Base-by-base conservation (phyloP, 2,888 invertebrate species). In the Tetrapedia diversipes region DNA sequence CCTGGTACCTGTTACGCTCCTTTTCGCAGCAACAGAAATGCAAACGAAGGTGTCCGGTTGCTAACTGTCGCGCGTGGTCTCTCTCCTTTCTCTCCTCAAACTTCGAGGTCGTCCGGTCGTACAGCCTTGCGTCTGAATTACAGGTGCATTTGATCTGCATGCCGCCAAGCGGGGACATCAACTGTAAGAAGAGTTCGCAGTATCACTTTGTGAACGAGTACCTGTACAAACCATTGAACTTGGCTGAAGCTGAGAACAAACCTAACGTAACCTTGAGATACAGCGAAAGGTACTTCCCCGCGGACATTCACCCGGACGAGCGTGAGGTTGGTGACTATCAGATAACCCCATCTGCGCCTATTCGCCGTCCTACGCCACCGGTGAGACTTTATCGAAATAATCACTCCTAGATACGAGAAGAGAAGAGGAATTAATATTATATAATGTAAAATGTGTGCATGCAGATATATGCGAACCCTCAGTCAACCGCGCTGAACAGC, bases 171-270 rank as follows among this genome's bases (percentile, higher is more conserved):
- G 95, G 95, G 72, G 98, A 98, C 88, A 97, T 96, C 92, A 97
- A 96, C 88, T 98, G 98, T 92, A 95, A 96, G 86, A 96, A 96
- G 91, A 97, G 97, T 0, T 95, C 97, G 8, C 96, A 97, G 89
- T 98, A 95, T 91, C 97, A 97, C 91, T 97, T 98, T 90, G 97
- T 98, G 83, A 98, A 98, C 92, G 98, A 98, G 82, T 98, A 97
- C 92, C 93, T 98, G 29, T 98, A 98, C 94, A 95, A 96, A 87
- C 97, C 97, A 2, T 93, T 97, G 88, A 97, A 97, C 90, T 94
- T 95, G 79, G 96, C 96, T 87, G 97, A 97, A 91, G 95, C 95
- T 61, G 95, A 96, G 89, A 94, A 93, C 85, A 96, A 95, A 85
- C 97, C 97, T 34, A 97, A 96, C 90, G 94, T 96, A 4, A 95